Evolutionary conservation across 1,140 invertebrate genomes (phyloP).

Genomic region (Venturia canescens): DNA sequence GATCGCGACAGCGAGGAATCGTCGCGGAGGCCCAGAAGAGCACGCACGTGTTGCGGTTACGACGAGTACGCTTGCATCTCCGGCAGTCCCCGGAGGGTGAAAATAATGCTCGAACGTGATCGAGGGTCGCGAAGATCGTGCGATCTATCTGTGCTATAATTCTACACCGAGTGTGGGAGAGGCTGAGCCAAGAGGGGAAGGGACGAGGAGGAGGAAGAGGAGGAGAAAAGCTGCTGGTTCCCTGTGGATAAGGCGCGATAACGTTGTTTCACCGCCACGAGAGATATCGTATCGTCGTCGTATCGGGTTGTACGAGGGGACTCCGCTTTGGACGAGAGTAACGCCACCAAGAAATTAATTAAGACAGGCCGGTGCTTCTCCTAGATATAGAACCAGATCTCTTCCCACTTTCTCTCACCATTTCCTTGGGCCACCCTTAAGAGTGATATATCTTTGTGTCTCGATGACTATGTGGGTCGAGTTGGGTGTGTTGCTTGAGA

Average conservation of each 20-base stretch:
- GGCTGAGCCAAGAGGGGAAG: too few relatives aligned
- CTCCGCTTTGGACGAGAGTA: neutral
- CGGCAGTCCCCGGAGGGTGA: neutral
- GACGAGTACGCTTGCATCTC: conserved; percentile 5
- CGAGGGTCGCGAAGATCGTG: conserved; percentile 13
- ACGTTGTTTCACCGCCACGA: conserved; percentile 22
- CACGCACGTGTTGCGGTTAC: conserved; percentile 7
- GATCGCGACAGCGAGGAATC: neutral
- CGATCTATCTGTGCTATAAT: conserved; percentile 11
- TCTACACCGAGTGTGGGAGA: neutral
- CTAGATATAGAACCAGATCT: conserved; percentile 18
- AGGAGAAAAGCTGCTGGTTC: neutral
- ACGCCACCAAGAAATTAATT: conserved; percentile 36
- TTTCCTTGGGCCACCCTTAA: too few relatives aligned
- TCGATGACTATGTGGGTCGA: too few relatives aligned
- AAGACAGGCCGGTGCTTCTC: conserved; percentile 14
- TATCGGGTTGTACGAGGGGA: conserved; percentile 11
- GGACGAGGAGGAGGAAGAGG: too few relatives aligned
- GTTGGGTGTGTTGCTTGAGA: too few relatives aligned
- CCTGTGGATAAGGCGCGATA: conserved; percentile 24
- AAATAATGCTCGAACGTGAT: conserved; percentile 14
- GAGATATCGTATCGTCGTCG: conserved; percentile 33
- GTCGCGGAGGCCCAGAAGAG: neutral
- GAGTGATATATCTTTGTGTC: too few relatives aligned
- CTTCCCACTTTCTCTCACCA: conserved; percentile 9